Evolutionary conservation across 2,888 invertebrate genomes (phyloP).

Genomic region (Euproctis similis): DNA sequence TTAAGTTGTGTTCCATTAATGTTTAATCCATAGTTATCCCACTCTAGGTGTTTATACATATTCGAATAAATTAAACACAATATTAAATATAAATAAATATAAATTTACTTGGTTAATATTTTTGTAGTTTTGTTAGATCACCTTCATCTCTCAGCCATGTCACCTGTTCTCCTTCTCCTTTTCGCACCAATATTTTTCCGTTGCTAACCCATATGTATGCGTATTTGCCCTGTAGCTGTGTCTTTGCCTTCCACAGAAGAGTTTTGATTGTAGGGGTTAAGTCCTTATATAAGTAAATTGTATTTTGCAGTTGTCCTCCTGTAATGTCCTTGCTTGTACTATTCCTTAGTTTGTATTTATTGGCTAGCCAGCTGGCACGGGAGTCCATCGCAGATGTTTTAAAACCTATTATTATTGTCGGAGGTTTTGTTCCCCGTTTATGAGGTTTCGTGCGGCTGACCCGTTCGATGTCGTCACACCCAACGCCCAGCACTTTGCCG

Average conservation of each 20-base stretch:
- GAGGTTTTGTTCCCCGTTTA: not conserved
- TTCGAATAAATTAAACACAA: no score
- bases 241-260: slow-evolving; percentile 2
- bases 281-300: slow-evolving; percentile 1
- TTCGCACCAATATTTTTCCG: no score
- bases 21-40: no score
- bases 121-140: no score
- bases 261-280: no score
- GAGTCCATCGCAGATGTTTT: not conserved
- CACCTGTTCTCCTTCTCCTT: no score
- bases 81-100: no score
- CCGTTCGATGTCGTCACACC: not conserved
- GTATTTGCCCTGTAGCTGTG: not conserved
- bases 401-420: not conserved
- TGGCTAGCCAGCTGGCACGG: not conserved
- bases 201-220: slow-evolving; percentile 2
- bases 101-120: no score
- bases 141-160: slow-evolving; percentile 1
- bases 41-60: no score
- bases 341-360: not conserved
- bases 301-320: not conserved
- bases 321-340: no score
- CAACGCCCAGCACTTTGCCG: not conserved
- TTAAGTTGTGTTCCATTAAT: no score
- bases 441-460: no score